These are phyloP conservation scores for Arion vulgaris DNA, from an alignment of 1,140 invertebrate genomes.

Conservation along the genomic window DNA sequence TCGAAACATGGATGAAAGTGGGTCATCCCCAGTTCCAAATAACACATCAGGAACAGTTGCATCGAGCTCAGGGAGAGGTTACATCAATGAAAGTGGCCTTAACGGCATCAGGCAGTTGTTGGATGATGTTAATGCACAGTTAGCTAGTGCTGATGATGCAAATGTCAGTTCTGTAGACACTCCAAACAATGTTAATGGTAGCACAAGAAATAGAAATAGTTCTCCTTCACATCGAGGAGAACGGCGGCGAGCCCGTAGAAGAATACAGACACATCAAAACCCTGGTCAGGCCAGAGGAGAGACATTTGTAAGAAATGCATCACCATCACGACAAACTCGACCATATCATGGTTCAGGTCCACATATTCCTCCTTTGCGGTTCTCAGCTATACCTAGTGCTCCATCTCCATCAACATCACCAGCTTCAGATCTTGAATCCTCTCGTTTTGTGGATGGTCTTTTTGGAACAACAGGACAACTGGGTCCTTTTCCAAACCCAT, in stretches of 20 bases:
- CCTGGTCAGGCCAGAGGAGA: background rate
- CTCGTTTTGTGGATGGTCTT: background rate
- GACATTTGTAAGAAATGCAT: background rate
- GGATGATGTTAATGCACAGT: background rate
- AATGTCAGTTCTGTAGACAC: background rate
- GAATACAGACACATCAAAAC: background rate
- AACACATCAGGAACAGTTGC: background rate
- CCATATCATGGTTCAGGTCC: background rate
- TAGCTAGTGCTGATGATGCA: background rate
- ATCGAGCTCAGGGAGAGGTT: background rate
- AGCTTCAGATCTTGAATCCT: background rate
- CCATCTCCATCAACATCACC: background rate
- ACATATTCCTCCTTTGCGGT: background rate
- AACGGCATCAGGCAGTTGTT: background rate
- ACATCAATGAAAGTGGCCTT: background rate
- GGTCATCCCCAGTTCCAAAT: background rate
- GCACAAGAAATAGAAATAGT: background rate
- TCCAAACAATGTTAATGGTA: background rate
- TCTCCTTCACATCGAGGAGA: background rate
- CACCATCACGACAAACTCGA: background rate
- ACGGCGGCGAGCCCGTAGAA: background rate
- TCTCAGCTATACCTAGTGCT: background rate
- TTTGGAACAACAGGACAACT: background rate
- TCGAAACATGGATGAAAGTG: background rate
- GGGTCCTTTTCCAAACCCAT: constrained; percentile 1